Base-by-base conservation (phyloP, 2,888 invertebrate genomes). In the Branchellion lobata region DNA sequence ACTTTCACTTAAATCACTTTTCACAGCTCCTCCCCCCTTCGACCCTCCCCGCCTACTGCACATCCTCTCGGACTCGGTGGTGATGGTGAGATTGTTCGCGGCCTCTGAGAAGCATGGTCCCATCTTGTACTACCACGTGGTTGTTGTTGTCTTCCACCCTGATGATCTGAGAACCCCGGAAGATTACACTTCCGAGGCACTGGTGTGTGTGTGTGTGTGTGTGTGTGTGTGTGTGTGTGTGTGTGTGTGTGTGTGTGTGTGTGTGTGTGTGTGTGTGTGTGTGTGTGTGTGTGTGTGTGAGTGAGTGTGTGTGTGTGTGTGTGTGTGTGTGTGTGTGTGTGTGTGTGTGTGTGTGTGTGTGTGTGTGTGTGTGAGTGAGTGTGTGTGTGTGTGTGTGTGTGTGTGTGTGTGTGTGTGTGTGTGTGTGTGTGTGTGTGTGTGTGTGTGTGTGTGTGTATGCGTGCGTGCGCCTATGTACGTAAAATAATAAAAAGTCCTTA, bases 51-150 rank as follows among this genome's bases (percentile, higher is more conserved):
- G 71, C 18, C 80, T 81, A 31, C 61, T 79, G 31, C 33, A 78
- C 21, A 33, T 81, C n/a, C 51, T 69, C 27, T 77, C 81, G 0
- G 80, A 82, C 51, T 65, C 74, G n/a, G 75, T 78, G 18, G 57
- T 86, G 47, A 83, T 81, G 61, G 79, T 87, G 34, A 57, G 80
- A 11, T 81, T 87, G 61, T 72, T 82, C 18, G 80, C 82, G 34
- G 97, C 98, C 0, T 95, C 96, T 0, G 98, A 98, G 89, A 96
- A 96, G 88, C 96, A 96, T 86, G 98, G 99, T 31, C 96, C 96
- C 8, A 96, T 99, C 84, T 94, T 94, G 80, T 95, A 98, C 89
- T 99, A 99, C 89, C 96, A 93, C 88, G 89, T 99, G 85, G 92
- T 97, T 84, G 96, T 98, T 80, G 95, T 99, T 31, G 97, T 97